These are phyloP conservation scores for Drosophila fungiperda DNA, from an alignment of 2,888 invertebrate species.

Conservation along the genomic window DNA sequence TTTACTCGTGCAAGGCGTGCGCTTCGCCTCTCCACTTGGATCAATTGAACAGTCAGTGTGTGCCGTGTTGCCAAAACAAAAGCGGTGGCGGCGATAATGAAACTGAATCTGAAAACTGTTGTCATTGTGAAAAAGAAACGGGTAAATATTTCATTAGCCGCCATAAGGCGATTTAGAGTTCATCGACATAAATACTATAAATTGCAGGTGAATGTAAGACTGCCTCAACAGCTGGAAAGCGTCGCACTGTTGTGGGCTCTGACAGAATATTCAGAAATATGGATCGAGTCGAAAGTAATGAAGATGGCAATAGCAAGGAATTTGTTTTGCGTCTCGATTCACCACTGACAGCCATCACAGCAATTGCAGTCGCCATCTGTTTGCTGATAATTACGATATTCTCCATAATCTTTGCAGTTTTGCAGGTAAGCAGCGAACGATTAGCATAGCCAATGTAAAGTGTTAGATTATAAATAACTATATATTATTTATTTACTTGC, in stretches of 20 bases:
- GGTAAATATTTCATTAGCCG: conserved; percentile 27
- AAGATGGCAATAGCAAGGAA: conserved; percentile 61
- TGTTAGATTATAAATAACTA: neutral
- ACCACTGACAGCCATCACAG: conserved; percentile 88
- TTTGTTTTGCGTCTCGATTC: conserved; percentile 83
- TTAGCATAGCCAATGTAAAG: neutral
- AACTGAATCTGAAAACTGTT: conserved; percentile 84
- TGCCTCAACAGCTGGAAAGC: conserved; percentile 90
- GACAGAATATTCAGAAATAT: conserved; percentile 48
- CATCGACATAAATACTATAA: neutral
- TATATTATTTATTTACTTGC: conserved; percentile 24
- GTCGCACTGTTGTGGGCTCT: conserved; percentile 86
- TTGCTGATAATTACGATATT: conserved; percentile 90
- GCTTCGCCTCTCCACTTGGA: conserved; percentile 89
- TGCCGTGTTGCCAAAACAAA: conserved; percentile 89
- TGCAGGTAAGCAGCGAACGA: conserved; percentile 87
- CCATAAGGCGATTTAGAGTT: neutral
- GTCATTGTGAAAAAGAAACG: conserved; percentile 62
- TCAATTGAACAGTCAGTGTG: conserved; percentile 91
- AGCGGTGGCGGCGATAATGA: conserved; percentile 86
- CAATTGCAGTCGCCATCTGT: conserved; percentile 89
- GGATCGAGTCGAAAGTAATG: conserved; percentile 7
- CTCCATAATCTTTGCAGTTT: conserved; percentile 89
- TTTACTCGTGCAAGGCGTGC: conserved; percentile 89
- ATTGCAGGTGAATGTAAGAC: conserved; percentile 89